Base-by-base conservation (phyloP, 1,140 invertebrate genomes). In the Drosophila jambulina region DNA sequence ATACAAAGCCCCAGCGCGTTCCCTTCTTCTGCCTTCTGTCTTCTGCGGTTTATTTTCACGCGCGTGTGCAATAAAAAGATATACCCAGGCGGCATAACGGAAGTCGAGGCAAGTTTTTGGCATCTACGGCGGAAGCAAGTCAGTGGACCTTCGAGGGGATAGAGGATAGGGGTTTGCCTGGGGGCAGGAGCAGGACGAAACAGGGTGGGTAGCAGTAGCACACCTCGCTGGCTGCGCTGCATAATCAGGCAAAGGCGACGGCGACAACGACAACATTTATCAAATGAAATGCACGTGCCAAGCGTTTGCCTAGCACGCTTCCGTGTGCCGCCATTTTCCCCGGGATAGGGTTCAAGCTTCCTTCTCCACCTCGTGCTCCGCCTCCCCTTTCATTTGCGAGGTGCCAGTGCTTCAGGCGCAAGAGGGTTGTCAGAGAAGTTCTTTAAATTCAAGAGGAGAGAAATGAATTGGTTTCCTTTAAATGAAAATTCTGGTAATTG, bases 221-320 rank as follows among this genome's bases (percentile, higher is more conserved):
- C 48, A 51, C 51, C 36, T 59, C 36, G 69, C 67, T 57, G 67
- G 53, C 80, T 79, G 75, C 53, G 64, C 76, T 80, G 84, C 80
- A 87, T 80, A 88, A 88, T 83, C 84, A 88, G 80, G 83, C 63
- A 79, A 67, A 80, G 65, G 64, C 76, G 76, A 78, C 80, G 81
- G 77, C 74, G 61, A 70, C 79, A 86, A 68, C 64, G 81, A 64
- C 68, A 74, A 85, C 82, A 84, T 84, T 85, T 87, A 87, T 87
- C 84, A 88, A 80, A 87, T 88, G 84, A 84, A 87, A 84, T 88
- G 84, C 84, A 87, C 84, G 84, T 87, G 84, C 77, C 76, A 80
- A 70, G 84, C 84, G 77, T 78, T 88, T 83, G 84, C 80, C 84
- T 65, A 64, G 36, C 49, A 62, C 78, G 77, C 80, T 88, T 87